A percentile compares a stretch with the other conserved stretches of the same genome.
phyloP scores from a whole-genome alignment of 2,113 vertebrate species.

The Vulpes lagopus region DNA sequence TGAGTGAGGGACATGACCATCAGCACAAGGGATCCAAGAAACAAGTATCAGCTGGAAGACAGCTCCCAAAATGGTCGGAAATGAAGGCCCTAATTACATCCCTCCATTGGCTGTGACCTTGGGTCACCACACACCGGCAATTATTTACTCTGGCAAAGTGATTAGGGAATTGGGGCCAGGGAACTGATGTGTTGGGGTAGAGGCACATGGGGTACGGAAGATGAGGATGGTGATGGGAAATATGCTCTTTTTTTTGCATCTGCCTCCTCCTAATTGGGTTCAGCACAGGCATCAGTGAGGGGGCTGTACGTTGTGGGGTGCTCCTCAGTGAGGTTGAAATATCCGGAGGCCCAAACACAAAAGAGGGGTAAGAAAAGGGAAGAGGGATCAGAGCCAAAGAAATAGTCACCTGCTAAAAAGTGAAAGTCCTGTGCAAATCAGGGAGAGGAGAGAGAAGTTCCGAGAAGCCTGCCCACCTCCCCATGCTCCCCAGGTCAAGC shows the following conservation, averaged over 20 bases:
- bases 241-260: conserved; percentile 77
- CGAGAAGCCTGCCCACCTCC: background rate
- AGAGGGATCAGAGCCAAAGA: background rate
- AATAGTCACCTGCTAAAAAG: background rate
- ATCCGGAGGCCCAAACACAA: conserved; percentile 66
- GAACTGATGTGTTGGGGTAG: conserved; percentile 53
- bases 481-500: background rate
- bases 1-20: background rate
- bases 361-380: conserved; percentile 1
- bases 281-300: conserved; percentile 74
- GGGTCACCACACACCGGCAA: conserved; percentile 70
- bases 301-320: conserved; percentile 75
- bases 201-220: background rate
- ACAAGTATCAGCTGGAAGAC: conserved; percentile 68
- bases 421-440: background rate
- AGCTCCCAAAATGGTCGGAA: conserved; percentile 60
- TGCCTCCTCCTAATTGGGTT: conserved; percentile 85
- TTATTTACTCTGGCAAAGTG: conserved; percentile 73
- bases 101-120: conserved; percentile 71
- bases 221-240: conserved; percentile 12
- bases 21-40: background rate
- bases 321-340: conserved; percentile 77
- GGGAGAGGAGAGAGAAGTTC: background rate
- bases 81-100: conserved; percentile 73
- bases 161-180: conserved; percentile 82